Conservation (phyloP, 2,797 vertebrate genomes). For the Hypotaenidia okinawae region DNA sequence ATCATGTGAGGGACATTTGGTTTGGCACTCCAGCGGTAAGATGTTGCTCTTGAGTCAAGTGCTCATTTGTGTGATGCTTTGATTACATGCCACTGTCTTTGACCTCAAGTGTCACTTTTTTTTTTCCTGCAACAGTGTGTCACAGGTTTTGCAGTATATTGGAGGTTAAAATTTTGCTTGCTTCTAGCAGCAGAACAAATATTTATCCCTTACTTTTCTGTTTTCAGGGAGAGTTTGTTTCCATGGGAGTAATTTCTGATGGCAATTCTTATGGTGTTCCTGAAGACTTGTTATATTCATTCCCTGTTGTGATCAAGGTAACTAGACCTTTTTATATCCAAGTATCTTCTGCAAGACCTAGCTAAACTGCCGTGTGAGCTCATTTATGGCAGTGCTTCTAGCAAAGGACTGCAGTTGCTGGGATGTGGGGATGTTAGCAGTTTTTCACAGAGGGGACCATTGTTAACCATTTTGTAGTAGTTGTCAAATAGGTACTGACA, state of each 20-base stretch:
- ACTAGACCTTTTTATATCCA: not conserved
- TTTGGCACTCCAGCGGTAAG: conserved; percentile 91
- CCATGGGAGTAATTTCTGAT: conserved; percentile 93
- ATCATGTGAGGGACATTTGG: conserved; percentile 96
- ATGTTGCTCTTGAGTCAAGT: not conserved
- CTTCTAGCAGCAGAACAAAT: not conserved
- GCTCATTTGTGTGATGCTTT: not conserved
- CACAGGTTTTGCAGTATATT: not conserved
- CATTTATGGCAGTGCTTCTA: not conserved
- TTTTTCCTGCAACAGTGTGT: not conserved
- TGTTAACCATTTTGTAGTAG: not conserved
- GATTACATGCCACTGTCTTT: not conserved
- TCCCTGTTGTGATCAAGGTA: conserved; percentile 95
- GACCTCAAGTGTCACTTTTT: not conserved
- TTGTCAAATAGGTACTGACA: not conserved
- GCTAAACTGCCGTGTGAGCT: not conserved
- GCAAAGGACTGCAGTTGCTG: not conserved
- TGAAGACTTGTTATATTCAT: conserved; percentile 92
- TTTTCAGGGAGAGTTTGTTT: conserved; percentile 90
- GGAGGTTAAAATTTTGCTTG: not conserved
- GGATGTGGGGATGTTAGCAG: not conserved
- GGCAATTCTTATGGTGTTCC: conserved; percentile 90
- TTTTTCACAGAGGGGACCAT: not conserved
- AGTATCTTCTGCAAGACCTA: not conserved
- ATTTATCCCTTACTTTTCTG: not conserved